A percentile compares a stretch with the other conserved stretches of the same genome.
Conservation (phyloP, 2,888 invertebrate species). For the Synergus japonicus region DNA sequence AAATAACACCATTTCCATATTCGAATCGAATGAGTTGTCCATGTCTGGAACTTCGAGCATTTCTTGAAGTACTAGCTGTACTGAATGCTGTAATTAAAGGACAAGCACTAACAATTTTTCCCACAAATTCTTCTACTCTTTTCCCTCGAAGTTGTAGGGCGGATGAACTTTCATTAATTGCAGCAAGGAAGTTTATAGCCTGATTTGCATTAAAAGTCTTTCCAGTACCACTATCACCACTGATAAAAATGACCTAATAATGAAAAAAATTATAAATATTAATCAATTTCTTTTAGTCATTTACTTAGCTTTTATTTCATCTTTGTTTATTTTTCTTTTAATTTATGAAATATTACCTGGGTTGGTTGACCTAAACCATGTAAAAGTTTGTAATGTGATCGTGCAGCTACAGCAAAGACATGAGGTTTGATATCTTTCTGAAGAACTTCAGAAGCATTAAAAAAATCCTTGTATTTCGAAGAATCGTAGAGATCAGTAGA, state of each 20-base stretch:
- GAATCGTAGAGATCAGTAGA: slow-evolving; percentile 58
- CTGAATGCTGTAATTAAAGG: slow-evolving; percentile 71
- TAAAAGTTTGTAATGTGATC: slow-evolving; percentile 67
- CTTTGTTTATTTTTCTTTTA: not conserved
- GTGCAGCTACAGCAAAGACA: slow-evolving; percentile 68
- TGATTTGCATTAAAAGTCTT: slow-evolving; percentile 76
- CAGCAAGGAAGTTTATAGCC: slow-evolving; percentile 73
- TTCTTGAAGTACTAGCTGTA: slow-evolving; percentile 75
- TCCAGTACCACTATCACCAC: slow-evolving; percentile 77
- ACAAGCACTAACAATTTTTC: slow-evolving; percentile 67
- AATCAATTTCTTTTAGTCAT: not conserved
- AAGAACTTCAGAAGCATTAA: slow-evolving; percentile 47
- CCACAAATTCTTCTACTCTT: slow-evolving; percentile 62
- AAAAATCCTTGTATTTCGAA: slow-evolving; percentile 43
- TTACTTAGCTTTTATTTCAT: not conserved
- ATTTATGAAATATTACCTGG: slow-evolving; percentile 61
- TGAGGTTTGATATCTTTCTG: slow-evolving; percentile 62
- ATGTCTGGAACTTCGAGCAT: slow-evolving; percentile 76
- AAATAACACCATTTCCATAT: slow-evolving; percentile 67
- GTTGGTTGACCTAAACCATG: slow-evolving; percentile 69
- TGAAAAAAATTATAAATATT: slow-evolving; percentile 2
- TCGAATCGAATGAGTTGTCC: slow-evolving; percentile 75
- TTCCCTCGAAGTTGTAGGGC: slow-evolving; percentile 42
- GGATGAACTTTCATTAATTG: slow-evolving; percentile 53
- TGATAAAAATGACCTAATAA: slow-evolving; percentile 72